A percentile compares a stretch with the other conserved stretches of the same genome.
Conservation (phyloP, 2,888 invertebrate species). For the Actias luna region DNA sequence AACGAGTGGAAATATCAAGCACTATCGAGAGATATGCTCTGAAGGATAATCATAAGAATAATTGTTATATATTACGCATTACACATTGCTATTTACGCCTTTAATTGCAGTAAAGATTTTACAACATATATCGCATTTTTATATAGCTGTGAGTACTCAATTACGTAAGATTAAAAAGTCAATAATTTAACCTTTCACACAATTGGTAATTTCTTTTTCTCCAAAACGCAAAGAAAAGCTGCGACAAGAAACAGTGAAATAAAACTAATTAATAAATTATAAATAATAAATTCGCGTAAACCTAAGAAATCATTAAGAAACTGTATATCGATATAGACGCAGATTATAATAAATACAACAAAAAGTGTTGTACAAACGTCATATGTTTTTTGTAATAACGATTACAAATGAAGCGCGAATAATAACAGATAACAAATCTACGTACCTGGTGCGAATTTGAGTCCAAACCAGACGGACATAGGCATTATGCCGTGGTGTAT, state of each 20-base stretch:
- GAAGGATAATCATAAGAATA: not conserved
- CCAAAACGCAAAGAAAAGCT: no score
- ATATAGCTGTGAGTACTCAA: not conserved
- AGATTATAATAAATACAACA: not conserved
- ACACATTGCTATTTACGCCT: not conserved
- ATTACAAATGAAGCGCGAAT: not conserved
- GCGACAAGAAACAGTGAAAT: no score
- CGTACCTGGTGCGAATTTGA: slow-evolving; percentile 96
- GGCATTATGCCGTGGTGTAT: slow-evolving; percentile 99
- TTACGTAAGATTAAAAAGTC: no score
- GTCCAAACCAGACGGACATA: slow-evolving; percentile 96
- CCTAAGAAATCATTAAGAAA: no score
- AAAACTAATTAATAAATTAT: no score
- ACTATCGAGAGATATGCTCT: not conserved
- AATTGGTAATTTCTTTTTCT: no score
- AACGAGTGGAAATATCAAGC: not conserved
- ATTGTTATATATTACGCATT: not conserved
- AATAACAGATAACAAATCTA: slow-evolving; percentile 20
- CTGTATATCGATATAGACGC: not conserved
- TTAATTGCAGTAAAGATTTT: not conserved
- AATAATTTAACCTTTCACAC: not conserved
- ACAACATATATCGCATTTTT: not conserved
- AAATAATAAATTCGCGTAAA: no score
- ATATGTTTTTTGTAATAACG: not conserved
- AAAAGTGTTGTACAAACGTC: not conserved